Percentiles rank a stretch among this genome's conserved stretches.
Evolutionary conservation across 2,113 vertebrate genomes (phyloP).

Genomic region (Gnathonemus echidnorhynchus): DNA sequence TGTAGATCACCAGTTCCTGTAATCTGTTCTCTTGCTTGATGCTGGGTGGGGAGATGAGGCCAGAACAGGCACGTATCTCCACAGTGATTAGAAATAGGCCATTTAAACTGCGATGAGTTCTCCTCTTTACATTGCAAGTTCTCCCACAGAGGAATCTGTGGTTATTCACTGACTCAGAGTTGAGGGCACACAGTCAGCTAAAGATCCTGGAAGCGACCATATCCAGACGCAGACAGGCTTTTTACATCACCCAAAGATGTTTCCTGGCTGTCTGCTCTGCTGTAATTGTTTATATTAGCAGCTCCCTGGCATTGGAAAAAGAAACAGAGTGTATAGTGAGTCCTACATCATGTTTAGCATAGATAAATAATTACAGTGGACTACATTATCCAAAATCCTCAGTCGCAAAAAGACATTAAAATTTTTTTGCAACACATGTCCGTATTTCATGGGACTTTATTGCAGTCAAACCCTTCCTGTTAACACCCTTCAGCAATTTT

Average conservation of each 20-base stretch:
- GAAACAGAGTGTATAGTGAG: background rate
- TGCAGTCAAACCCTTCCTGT: background rate
- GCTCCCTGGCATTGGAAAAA: background rate
- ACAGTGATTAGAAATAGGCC: background rate
- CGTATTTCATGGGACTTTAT: background rate
- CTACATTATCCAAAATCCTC: background rate
- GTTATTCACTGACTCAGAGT: background rate
- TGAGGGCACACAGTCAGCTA: background rate
- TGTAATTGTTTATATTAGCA: background rate
- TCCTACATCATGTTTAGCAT: background rate
- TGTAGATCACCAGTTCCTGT: background rate
- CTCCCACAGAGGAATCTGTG: background rate
- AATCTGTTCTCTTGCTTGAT: background rate
- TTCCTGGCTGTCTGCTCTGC: background rate
- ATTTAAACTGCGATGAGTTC: background rate
- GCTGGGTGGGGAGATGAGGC: background rate
- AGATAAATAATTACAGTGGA: background rate
- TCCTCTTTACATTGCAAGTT: background rate
- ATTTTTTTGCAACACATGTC: background rate
- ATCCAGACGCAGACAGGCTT: background rate
- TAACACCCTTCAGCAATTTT: background rate
- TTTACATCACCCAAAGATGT: background rate
- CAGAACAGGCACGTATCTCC: background rate
- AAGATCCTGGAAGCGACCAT: background rate
- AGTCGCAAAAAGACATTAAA: background rate